These are phyloP conservation scores for Sciurus niger DNA, from an alignment of 2,113 vertebrate species.

Conservation along the genomic window DNA sequence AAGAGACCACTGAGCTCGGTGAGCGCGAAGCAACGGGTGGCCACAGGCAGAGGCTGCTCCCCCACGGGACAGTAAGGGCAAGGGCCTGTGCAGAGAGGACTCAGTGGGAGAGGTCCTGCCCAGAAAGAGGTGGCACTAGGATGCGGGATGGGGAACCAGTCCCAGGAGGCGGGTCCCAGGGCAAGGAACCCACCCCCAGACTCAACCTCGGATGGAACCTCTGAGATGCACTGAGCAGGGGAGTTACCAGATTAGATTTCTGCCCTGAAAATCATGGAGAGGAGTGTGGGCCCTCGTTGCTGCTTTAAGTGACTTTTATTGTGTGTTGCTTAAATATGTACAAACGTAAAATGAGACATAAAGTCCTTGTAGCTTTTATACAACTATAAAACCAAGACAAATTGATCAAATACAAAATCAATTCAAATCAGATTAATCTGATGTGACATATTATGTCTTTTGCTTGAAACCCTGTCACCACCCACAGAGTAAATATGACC, in stretches of 20 bases:
- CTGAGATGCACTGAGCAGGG: neutral
- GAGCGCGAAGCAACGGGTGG: neutral
- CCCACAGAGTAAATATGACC: neutral
- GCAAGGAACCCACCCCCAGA: neutral
- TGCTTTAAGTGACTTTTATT: neutral
- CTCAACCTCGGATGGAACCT: neutral
- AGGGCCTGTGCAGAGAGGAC: too few relatives aligned
- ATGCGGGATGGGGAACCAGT: neutral
- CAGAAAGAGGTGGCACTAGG: neutral
- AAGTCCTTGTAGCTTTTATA: neutral
- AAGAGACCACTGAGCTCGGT: neutral
- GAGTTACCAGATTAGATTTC: neutral
- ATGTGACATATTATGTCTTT: neutral
- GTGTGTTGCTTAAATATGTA: neutral
- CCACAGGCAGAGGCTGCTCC: neutral
- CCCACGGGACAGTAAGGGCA: too few relatives aligned
- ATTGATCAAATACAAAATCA: neutral
- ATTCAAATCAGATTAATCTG: neutral
- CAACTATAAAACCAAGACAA: neutral
- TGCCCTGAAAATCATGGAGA: neutral
- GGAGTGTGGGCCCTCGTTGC: neutral
- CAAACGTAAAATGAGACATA: neutral
- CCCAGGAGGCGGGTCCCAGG: neutral
- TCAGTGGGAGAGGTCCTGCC: too few relatives aligned
- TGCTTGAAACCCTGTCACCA: neutral